These are phyloP conservation scores for Aphidius gifuensis DNA, from an alignment of 1,140 invertebrate species.

Conservation along the genomic window DNA sequence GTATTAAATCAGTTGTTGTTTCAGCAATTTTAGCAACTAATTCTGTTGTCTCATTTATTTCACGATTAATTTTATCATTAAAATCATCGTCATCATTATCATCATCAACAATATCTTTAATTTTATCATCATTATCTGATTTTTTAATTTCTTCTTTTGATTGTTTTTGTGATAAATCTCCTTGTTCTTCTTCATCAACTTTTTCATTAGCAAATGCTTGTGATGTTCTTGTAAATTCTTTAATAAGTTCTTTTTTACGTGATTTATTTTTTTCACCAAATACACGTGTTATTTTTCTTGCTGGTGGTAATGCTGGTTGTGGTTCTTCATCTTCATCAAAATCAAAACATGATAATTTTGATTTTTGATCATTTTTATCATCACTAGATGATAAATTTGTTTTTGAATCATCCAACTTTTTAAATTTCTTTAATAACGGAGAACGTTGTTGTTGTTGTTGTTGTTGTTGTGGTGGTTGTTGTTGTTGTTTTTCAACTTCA, in stretches of 20 bases:
- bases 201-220: constrained; percentile 44
- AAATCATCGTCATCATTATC: constrained; percentile 17
- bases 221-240: constrained; percentile 47
- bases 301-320: constrained; percentile 46
- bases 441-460: constrained; percentile 25
- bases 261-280: constrained; percentile 48
- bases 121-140: constrained; percentile 6
- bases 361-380: constrained; percentile 44
- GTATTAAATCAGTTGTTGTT: constrained; percentile 1
- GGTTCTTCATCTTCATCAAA: constrained; percentile 56
- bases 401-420: constrained; percentile 28
- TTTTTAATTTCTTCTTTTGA: constrained; percentile 6
- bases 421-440: constrained; percentile 19
- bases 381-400: constrained; percentile 31
- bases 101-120: constrained; percentile 13
- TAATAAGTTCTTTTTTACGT: constrained; percentile 52
- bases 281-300: constrained; percentile 53
- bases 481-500: constrained; percentile 10
- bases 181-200: constrained; percentile 24
- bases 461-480: constrained; percentile 7
- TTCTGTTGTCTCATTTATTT: constrained; percentile 21
- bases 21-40: constrained; percentile 23
- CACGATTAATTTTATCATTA: constrained; percentile 17
- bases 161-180: constrained; percentile 25
- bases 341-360: constrained; percentile 58